Base-by-base conservation (phyloP, 2,797 vertebrate genomes). In the Zenarchopterus dispar region DNA sequence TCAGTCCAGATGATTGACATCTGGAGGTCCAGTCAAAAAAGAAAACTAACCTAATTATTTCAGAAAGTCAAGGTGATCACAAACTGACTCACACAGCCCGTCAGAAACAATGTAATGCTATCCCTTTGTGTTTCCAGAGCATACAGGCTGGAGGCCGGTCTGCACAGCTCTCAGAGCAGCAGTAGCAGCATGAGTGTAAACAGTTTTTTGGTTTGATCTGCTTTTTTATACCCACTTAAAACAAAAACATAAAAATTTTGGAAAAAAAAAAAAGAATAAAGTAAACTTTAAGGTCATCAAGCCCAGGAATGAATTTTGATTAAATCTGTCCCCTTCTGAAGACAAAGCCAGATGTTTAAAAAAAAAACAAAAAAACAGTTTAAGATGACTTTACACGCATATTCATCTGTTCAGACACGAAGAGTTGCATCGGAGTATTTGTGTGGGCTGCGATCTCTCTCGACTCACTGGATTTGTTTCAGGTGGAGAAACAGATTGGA, bases 391-490 rank as follows among this genome's bases (percentile, higher is more conserved):
- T 50, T 75, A 49, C 41, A 60, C 66, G 23, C 33, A 23, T 22
- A 58, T 78, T 62, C 62, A 72, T 71, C 68, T 78, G 76, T 87
- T 82, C 76, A 31, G 48, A 62, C 63, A 26, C 47, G 13, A 11
- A 28, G 3, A 5, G 33, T 36, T 36, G 33, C 33, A 36, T 36
- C 11, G 5, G 66, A 41, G 42, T 42, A 60, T 68, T 69, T 60
- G 56, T 45, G 36, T 58, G 67, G 78, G 73, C 45, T 44, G 23
- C 42, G 46, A 62, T 58, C 17, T 26, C 50, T 51, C 51, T 79
- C 55, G 18, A 54, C 54, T 62, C 57, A 5, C 49, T 63, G 52
- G 36, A 68, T 62, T 70, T 64, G 47, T 70, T 77, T 81, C 67
- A 54, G 31, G 61, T 69, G 59, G 50, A 54, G 60, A 82, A 63